Percentiles rank a stretch among this genome's conserved stretches.
phyloP scores from a whole-genome alignment of 2,113 vertebrate genomes.

The Thunnus maccoyii region DNA sequence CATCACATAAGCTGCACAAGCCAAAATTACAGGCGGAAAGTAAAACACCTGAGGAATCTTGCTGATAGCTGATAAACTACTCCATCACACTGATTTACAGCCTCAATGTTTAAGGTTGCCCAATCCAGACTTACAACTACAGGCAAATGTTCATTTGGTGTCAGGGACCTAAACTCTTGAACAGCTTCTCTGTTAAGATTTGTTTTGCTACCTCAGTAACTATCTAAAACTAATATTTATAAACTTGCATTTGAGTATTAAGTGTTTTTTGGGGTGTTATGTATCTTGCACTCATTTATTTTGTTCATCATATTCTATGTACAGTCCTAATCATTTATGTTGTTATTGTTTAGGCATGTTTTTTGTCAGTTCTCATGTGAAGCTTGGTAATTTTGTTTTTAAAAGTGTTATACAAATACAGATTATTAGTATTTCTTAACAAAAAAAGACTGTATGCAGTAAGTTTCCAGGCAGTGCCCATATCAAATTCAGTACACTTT shows the following conservation, averaged over 20 bases:
- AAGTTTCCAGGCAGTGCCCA: background rate
- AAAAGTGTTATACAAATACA: background rate
- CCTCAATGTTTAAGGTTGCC: background rate
- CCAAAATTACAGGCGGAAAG: background rate
- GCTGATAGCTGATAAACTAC: background rate
- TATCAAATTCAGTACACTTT: slow-evolving; percentile 1
- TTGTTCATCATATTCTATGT: too few relatives aligned
- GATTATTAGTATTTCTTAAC: too few relatives aligned
- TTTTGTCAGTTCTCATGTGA: too few relatives aligned
- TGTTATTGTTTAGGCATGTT: too few relatives aligned
- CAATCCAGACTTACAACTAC: too few relatives aligned
- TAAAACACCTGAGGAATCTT: background rate
- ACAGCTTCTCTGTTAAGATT: too few relatives aligned
- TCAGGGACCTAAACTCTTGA: background rate
- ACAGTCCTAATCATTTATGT: too few relatives aligned
- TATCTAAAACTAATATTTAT: background rate
- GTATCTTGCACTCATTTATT: too few relatives aligned
- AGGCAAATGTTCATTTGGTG: background rate
- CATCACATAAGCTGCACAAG: background rate
- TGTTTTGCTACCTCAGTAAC: background rate
- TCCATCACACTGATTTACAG: background rate
- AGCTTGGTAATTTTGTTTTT: too few relatives aligned
- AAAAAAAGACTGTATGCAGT: background rate
- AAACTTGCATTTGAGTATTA: too few relatives aligned
- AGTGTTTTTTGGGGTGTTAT: too few relatives aligned